Base-by-base conservation (phyloP, 2,888 invertebrate genomes). In the Chloroclysta siterata region DNA sequence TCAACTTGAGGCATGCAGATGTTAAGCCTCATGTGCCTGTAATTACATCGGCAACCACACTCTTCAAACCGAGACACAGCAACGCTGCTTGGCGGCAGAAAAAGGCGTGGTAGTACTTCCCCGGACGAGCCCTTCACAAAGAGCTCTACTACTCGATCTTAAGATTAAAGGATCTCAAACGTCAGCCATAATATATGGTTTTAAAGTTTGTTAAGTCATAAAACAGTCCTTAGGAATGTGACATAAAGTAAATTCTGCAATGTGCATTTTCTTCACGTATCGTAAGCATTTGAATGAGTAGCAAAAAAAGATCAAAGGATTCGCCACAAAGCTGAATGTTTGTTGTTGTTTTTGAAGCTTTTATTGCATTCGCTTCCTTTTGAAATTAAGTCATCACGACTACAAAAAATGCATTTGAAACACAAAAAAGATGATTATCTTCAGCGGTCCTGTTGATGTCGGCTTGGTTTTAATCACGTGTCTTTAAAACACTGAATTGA, bases 271-370 rank as follows among this genome's bases (percentile, higher is more conserved):
- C 33, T 65, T 61, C 69, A 64, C 65, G 64, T 61, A 63, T 54
- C 50, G 22, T 22, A 22, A 54, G 36, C 61, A 54, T 55, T 53
- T 55, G 55, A 59, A 55, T 65, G 53, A 50, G 41, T 46, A 33
- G 39, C 59, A 66, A 62, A 68, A 64, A 65, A 53, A 50, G 61
- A 60, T 69, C 60, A 70, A 67, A 72, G 63, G 66, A 62, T 65
- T 63, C 61, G 52, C 59, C 59, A 63, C 57, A 63, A 66, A 57
- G 60, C 67, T 56, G 67, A 63, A 60, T 62, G 55, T 47, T 41
- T 63, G 50, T 48, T 48, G 13, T 53, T 33, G 8, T 33, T 33
- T 39, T 51, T 53, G 51, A 28, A 13, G 44, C 14, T 60, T 46
- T 42, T 68, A 57, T 57, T 39, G n/a, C 15, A 51, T 28, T 17